Conservation (phyloP, 2,888 invertebrate species). For the Pyrocoelia pectoralis region DNA sequence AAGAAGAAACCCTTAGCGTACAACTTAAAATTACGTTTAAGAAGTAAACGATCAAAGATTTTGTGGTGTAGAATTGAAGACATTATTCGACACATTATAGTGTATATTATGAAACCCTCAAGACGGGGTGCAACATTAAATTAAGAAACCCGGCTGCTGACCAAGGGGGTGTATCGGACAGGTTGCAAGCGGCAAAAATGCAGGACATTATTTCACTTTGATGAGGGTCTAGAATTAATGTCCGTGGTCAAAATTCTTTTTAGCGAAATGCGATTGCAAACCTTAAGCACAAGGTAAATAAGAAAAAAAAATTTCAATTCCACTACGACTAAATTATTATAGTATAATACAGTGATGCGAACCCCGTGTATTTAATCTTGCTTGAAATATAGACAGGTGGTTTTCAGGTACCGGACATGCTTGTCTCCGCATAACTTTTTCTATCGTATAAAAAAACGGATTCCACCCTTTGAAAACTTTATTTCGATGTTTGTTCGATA, state of each 20-base stretch:
- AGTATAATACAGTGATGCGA: slow-evolving; percentile 42
- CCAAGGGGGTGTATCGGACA: slow-evolving; percentile 45
- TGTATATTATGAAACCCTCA: slow-evolving; percentile 19
- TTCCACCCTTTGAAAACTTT: neutral
- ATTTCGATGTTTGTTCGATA: slow-evolving; percentile 55
- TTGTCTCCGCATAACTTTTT: slow-evolving; percentile 30
- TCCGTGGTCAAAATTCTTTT: slow-evolving; percentile 48
- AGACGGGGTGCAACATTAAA: slow-evolving; percentile 37
- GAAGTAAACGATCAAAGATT: neutral
- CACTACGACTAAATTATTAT: slow-evolving; percentile 37
- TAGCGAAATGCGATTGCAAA: slow-evolving; percentile 29
- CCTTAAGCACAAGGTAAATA: slow-evolving; percentile 27
- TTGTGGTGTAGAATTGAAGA: neutral
- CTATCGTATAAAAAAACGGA: neutral
- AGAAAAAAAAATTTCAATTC: slow-evolving; percentile 14
- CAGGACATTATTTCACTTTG: slow-evolving; percentile 55
- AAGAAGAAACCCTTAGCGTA: neutral
- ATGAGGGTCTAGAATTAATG: slow-evolving; percentile 59
- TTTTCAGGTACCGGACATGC: slow-evolving; percentile 45
- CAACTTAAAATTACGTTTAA: no score
- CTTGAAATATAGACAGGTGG: slow-evolving; percentile 54
- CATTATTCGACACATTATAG: slow-evolving; percentile 4
- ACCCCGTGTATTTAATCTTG: slow-evolving; percentile 52
- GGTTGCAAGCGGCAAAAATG: slow-evolving; percentile 50
- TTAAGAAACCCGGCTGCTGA: slow-evolving; percentile 40